Evolutionary conservation across 2,888 invertebrate genomes (phyloP).

Genomic region (Sussaba pulchella): DNA sequence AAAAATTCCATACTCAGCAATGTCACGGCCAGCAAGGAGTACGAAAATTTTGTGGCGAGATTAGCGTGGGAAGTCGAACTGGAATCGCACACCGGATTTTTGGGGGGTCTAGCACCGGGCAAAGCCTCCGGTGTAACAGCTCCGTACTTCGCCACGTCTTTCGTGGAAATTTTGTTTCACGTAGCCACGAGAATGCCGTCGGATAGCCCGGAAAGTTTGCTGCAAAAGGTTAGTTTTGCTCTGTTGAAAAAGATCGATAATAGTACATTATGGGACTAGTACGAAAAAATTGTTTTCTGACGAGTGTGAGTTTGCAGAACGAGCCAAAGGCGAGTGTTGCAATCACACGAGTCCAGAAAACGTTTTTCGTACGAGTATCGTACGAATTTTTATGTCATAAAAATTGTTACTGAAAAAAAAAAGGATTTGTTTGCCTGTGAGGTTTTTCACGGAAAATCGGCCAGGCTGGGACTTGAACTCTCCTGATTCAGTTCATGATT

Average conservation of each 20-base stretch:
- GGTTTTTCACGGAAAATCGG: no score
- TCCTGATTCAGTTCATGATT: no score
- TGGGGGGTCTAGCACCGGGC: constrained; percentile 96
- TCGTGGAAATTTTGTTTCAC: constrained; percentile 97
- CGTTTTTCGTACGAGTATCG: no score
- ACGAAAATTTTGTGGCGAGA: constrained; percentile 93
- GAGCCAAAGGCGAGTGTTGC: no score
- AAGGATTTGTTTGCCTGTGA: no score
- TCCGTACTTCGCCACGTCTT: constrained; percentile 97
- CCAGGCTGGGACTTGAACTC: no score
- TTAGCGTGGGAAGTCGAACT: constrained; percentile 94
- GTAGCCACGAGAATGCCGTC: constrained; percentile 99
- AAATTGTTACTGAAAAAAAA: no score
- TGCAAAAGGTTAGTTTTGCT: constrained; percentile 89
- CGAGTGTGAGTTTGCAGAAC: no score
- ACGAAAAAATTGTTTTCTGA: no score
- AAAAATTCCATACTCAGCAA: constrained; percentile 97
- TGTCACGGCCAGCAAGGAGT: constrained; percentile 95
- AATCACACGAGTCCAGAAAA: no score
- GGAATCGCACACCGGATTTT: constrained; percentile 97
- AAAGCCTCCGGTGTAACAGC: constrained; percentile 96
- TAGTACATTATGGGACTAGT: no score
- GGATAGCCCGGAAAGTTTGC: constrained; percentile 93
- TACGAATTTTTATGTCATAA: no score
- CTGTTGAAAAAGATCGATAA: background rate